These are phyloP conservation scores for Apis cerana DNA, from an alignment of 1,140 invertebrate genomes.

Conservation along the genomic window DNA sequence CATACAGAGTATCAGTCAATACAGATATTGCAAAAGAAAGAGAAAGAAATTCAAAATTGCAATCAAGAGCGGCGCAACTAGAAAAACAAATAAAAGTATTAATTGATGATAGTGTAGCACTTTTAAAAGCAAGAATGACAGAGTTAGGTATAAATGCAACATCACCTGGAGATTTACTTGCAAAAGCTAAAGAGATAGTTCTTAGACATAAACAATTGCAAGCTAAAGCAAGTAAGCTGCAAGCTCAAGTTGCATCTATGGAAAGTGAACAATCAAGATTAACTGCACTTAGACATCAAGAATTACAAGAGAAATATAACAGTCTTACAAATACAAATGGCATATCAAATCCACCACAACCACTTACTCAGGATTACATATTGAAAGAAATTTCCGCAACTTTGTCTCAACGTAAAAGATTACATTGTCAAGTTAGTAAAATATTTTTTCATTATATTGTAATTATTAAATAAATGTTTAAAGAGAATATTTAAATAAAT, in stretches of 20 bases:
- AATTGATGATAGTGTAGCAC: slow-evolving; percentile 94
- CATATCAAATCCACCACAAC: slow-evolving; percentile 83
- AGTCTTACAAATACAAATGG: slow-evolving; percentile 81
- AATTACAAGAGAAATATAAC: slow-evolving; percentile 85
- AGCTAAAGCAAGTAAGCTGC: slow-evolving; percentile 90
- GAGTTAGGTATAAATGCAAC: slow-evolving; percentile 93
- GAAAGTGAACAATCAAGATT: slow-evolving; percentile 88
- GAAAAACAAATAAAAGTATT: slow-evolving; percentile 95
- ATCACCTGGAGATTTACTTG: slow-evolving; percentile 91
- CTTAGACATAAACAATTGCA: slow-evolving; percentile 94
- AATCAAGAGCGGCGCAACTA: slow-evolving; percentile 90
- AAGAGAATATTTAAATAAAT: slow-evolving; percentile 1
- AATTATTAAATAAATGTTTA: not conserved
- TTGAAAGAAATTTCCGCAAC: slow-evolving; percentile 92
- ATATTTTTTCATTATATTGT: not conserved
- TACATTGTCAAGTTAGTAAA: slow-evolving; percentile 85
- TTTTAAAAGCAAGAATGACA: slow-evolving; percentile 94
- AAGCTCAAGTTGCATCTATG: slow-evolving; percentile 88
- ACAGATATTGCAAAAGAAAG: slow-evolving; percentile 91
- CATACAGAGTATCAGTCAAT: slow-evolving; percentile 88
- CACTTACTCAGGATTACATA: slow-evolving; percentile 88
- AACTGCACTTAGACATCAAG: slow-evolving; percentile 85
- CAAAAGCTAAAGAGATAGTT: slow-evolving; percentile 96
- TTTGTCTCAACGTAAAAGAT: slow-evolving; percentile 89
- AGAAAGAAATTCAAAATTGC: slow-evolving; percentile 90